phyloP scores from a whole-genome alignment of 92 coral and sea anemone species.

The Ricordea florida region DNA sequence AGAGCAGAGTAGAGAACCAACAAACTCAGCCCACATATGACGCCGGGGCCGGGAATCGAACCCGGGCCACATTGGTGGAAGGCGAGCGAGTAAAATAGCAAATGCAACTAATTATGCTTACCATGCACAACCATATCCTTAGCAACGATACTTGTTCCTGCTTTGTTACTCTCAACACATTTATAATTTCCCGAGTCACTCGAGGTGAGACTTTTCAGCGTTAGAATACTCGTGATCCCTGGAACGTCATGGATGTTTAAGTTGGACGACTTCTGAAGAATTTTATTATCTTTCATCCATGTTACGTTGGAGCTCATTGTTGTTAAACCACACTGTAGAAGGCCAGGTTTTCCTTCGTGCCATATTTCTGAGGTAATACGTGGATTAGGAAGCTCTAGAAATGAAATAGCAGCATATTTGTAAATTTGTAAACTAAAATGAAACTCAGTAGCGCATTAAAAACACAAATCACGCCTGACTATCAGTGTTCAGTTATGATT shows the following conservation, averaged over 20 bases:
- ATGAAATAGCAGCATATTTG: not conserved
- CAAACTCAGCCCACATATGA: too few species aligned
- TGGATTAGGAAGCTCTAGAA: constrained; percentile 45
- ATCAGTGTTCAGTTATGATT: too few species aligned
- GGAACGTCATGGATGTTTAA: not conserved
- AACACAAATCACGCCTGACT: too few species aligned
- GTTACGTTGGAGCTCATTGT: constrained; percentile 38
- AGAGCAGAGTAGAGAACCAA: too few species aligned
- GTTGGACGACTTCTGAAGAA: constrained; percentile 10
- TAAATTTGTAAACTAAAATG: too few species aligned
- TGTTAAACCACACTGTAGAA: constrained; percentile 29
- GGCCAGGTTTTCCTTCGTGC: constrained; percentile 23
- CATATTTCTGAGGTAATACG: not conserved
- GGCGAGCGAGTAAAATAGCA: too few species aligned
- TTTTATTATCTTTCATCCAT: constrained; percentile 85
- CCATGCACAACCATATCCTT: constrained; percentile 78
- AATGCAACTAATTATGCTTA: too few species aligned
- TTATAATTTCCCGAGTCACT: constrained; percentile 84
- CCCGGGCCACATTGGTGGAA: too few species aligned
- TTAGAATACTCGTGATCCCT: constrained; percentile 19
- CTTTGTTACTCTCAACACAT: constrained; percentile 72
- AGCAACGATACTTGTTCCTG: constrained; percentile 67
- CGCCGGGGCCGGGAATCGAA: too few species aligned
- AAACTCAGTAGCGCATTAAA: too few species aligned
- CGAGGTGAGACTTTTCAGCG: constrained; percentile 5